phyloP scores from a whole-genome alignment of 2,113 vertebrate genomes.

The chimpanzee (Pan troglodytes) region NHGRI_mPanTro3-v2.1_pri NC_086015.1:74569001-74569500 shows the following conservation, averaged over 20 bases:
- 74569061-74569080: neutral
- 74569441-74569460: constrained; percentile 59
- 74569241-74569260: neutral
- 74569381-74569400: constrained; percentile 6
- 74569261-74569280: neutral
- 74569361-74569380: neutral
- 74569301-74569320: neutral
- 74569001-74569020: neutral
- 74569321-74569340: neutral
- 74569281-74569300: neutral
- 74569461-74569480: constrained; percentile 66
- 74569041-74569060: neutral
- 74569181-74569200: neutral
- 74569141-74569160: neutral
- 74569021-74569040: neutral
- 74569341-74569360: neutral
- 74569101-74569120: neutral
- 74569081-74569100: neutral
- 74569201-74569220: neutral
- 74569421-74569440: constrained; percentile 24
- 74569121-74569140: neutral
- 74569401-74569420: constrained; percentile 3
- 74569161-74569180: neutral
- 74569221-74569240: neutral
- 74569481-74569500: constrained; percentile 63